These are phyloP conservation scores for Panzeria rudis DNA, from an alignment of 2,888 invertebrate genomes.

Conservation along the genomic window DNA sequence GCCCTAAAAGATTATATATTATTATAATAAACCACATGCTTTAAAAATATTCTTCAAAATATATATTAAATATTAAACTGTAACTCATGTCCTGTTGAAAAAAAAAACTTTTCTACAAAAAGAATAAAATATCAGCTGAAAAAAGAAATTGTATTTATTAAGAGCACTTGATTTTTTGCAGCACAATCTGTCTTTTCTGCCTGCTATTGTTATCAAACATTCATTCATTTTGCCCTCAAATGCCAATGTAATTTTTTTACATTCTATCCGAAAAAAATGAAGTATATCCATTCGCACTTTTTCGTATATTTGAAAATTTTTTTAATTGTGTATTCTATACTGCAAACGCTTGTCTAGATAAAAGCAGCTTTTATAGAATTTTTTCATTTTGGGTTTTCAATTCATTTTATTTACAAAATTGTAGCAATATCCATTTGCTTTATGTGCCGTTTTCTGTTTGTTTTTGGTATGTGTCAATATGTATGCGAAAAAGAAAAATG, in stretches of 20 bases:
- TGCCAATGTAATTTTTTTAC: conserved; percentile 18
- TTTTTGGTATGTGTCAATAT: conserved; percentile 31
- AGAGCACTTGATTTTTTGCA: conserved; percentile 12
- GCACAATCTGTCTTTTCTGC: not conserved
- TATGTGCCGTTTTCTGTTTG: conserved; percentile 25
- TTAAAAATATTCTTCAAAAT: too few species aligned
- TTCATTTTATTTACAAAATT: conserved; percentile 30
- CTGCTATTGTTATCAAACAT: conserved; percentile 34
- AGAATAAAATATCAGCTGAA: conserved; percentile 14
- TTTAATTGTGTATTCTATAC: conserved; percentile 23
- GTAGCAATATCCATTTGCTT: conserved; percentile 17
- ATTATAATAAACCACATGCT: too few species aligned
- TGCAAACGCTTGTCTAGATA: conserved; percentile 52
- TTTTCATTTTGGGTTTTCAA: conserved; percentile 14
- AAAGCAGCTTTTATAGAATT: conserved; percentile 24
- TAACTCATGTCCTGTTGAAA: not conserved
- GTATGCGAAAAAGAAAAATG: not conserved
- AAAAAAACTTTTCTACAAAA: not conserved
- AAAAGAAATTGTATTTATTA: conserved; percentile 26
- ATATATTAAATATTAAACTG: not conserved
- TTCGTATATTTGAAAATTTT: not conserved
- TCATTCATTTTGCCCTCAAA: conserved; percentile 34
- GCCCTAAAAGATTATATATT: too few species aligned
- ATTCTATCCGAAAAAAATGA: not conserved
- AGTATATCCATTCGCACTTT: conserved; percentile 7